Evolutionary conservation across 1,140 invertebrate genomes (phyloP).

Genomic region (Portunus trituberculatus): DNA sequence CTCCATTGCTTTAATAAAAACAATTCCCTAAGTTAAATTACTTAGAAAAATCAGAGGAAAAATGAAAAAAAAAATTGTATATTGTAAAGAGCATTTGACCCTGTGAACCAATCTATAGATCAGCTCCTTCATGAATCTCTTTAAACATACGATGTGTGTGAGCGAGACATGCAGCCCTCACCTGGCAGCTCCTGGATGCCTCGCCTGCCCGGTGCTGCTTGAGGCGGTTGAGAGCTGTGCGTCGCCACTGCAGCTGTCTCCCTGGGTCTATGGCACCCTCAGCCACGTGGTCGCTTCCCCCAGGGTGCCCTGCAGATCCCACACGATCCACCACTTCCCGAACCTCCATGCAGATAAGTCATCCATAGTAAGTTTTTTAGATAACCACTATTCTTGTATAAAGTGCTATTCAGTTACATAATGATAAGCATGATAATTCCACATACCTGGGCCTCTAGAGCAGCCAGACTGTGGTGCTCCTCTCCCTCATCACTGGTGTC

Average conservation of each 20-base stretch:
- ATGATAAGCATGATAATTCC: neutral
- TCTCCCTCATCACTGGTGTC: conserved; percentile 60
- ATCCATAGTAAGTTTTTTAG: neutral
- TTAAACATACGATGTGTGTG: too few species aligned
- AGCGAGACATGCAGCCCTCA: neutral
- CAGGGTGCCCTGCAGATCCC: conserved; percentile 54
- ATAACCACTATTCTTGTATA: neutral
- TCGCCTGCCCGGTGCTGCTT: conserved; percentile 36
- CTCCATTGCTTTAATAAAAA: too few species aligned
- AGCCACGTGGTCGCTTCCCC: conserved; percentile 7
- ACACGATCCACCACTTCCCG: conserved; percentile 46
- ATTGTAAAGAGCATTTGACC: too few species aligned
- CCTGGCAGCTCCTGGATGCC: conserved; percentile 34
- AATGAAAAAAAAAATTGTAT: too few species aligned
- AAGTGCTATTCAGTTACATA: neutral
- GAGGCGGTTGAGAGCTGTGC: conserved; percentile 41
- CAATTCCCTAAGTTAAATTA: too few species aligned
- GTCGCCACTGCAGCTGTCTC: conserved; percentile 42
- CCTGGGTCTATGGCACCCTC: conserved; percentile 57
- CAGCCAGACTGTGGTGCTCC: conserved; percentile 30
- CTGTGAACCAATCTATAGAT: too few species aligned
- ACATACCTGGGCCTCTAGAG: conserved; percentile 50
- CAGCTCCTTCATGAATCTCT: too few species aligned
- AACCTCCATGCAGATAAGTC: conserved; percentile 26
- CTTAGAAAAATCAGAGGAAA: too few species aligned